These are phyloP conservation scores for Spilarctia lutea DNA, from an alignment of 2,888 invertebrate species.

Conservation along the genomic window DNA sequence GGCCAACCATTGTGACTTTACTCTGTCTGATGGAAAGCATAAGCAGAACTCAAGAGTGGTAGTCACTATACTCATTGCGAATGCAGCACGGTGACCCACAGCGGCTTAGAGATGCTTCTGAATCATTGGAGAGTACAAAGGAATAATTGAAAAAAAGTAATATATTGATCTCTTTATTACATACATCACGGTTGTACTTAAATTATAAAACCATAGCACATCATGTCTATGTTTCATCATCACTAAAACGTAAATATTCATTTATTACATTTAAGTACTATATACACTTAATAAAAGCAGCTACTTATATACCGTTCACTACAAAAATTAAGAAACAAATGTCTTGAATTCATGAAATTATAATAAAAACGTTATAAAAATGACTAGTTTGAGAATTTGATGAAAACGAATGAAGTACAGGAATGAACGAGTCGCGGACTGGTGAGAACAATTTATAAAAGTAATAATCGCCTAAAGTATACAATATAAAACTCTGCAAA, in stretches of 20 bases:
- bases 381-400: constrained; percentile 46
- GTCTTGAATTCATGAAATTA: constrained; percentile 21
- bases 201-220: constrained; percentile 64
- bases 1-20: no score
- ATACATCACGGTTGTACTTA: constrained; percentile 56
- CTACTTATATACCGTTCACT: constrained; percentile 19
- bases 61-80: no score
- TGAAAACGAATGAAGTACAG: constrained; percentile 16
- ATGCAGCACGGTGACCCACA: no score
- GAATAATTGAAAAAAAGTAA: constrained; percentile 21
- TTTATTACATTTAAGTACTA: constrained; percentile 28
- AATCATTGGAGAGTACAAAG: background rate
- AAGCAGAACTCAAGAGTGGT: no score
- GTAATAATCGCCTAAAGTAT: background rate
- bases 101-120: no score
- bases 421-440: background rate
- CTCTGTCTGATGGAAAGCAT: no score
- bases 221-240: constrained; percentile 31
- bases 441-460: background rate
- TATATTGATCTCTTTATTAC: constrained; percentile 51
- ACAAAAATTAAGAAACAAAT: constrained; percentile 7
- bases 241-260: constrained; percentile 15
- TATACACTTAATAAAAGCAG: constrained; percentile 41
- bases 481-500: constrained; percentile 4
- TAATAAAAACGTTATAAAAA: constrained; percentile 19